phyloP scores from a whole-genome alignment of 2,888 invertebrate genomes.

The Liposcelis brunnea region DNA sequence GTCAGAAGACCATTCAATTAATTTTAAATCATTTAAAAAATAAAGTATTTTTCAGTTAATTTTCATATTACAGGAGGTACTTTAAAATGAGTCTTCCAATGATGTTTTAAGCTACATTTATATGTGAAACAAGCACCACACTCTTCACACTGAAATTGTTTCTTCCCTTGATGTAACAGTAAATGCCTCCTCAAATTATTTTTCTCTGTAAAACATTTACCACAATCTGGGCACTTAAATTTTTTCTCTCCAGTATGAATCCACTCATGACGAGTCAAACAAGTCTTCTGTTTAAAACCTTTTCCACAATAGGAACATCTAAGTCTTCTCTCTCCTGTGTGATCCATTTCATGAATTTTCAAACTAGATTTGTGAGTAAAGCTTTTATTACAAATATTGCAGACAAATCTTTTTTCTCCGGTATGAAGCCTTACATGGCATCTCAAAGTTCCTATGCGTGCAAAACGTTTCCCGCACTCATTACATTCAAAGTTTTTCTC shows the following conservation, averaged over 20 bases:
- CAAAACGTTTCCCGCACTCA: too few species aligned
- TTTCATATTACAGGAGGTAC: too few species aligned
- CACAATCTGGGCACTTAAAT: slow-evolving; percentile 16
- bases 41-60: too few species aligned
- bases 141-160: slow-evolving; percentile 26
- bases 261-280: slow-evolving; percentile 25
- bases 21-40: too few species aligned
- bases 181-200: slow-evolving; percentile 18
- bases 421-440: too few species aligned
- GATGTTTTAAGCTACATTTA: too few species aligned
- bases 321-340: slow-evolving; percentile 24
- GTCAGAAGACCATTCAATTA: too few species aligned
- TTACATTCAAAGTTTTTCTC: too few species aligned
- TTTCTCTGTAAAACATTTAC: slow-evolving; percentile 16
- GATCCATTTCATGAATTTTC: slow-evolving; percentile 14
- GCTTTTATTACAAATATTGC: slow-evolving; percentile 14
- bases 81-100: too few species aligned
- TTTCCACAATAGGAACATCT: slow-evolving; percentile 25
- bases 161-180: slow-evolving; percentile 26
- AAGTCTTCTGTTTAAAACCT: slow-evolving; percentile 24
- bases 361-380: slow-evolving; percentile 16
- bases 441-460: too few species aligned
- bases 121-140: slow-evolving; percentile 25
- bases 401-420: slow-evolving; percentile 14
- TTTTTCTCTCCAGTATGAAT: slow-evolving; percentile 19